Percentiles rank a stretch among this genome's conserved stretches.
Conservation (phyloP, 64 coral and sea anemone species). For the Montipora sp. region DNA sequence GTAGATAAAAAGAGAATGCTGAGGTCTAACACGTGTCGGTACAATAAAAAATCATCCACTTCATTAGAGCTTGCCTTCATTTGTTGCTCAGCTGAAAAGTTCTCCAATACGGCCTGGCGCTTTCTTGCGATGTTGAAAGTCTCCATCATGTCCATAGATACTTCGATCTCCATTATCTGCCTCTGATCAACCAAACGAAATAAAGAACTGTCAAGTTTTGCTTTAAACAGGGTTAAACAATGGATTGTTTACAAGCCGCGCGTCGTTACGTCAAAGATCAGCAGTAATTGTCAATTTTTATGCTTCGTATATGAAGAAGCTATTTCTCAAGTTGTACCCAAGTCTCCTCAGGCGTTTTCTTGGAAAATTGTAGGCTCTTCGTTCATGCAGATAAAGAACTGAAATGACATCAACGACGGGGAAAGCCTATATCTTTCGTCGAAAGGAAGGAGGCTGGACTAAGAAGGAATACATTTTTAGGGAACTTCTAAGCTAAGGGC, state of each 20-base stretch:
- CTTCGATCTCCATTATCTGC: neutral
- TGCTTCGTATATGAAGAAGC: neutral
- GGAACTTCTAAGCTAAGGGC: neutral
- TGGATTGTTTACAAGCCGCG: too few species aligned
- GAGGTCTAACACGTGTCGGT: too few species aligned
- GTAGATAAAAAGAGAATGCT: too few species aligned
- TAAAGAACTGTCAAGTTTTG: neutral
- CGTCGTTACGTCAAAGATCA: neutral
- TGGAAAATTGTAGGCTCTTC: neutral
- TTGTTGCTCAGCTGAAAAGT: neutral
- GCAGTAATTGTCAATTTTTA: neutral
- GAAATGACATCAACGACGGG: too few species aligned
- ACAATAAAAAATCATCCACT: neutral
- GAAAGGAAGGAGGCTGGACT: neutral
- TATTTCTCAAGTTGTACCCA: neutral
- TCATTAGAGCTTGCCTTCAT: neutral
- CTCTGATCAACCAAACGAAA: too few species aligned
- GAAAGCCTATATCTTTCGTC: too few species aligned
- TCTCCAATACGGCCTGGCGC: conserved; percentile 10
- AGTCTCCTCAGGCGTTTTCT: neutral
- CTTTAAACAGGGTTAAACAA: neutral
- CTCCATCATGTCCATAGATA: neutral
- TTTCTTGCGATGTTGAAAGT: conserved; percentile 17
- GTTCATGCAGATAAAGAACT: too few species aligned
- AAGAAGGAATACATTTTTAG: neutral